Evolutionary conservation across 1,140 invertebrate genomes (phyloP).

Genomic region (Tyrophagus putrescentiae): DNA sequence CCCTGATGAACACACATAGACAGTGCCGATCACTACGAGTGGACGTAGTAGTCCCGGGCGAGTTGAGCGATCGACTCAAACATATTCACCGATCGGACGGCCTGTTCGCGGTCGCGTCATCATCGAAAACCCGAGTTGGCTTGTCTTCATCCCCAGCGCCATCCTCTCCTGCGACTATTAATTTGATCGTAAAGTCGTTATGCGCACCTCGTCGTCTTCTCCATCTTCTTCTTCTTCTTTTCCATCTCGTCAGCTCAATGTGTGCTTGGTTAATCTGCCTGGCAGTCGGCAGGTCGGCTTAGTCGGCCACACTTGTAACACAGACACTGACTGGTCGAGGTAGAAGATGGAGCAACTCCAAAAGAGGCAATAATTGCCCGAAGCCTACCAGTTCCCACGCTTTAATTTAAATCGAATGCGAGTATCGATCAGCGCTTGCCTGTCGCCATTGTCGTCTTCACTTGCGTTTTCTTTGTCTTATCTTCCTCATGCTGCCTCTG

Average conservation of each 20-base stretch:
- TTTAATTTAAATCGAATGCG: slow-evolving; percentile 14
- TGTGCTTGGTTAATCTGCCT: slow-evolving; percentile 2
- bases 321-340: not conserved
- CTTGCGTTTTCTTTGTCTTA: slow-evolving; percentile 14
- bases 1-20: no score
- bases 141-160: not conserved
- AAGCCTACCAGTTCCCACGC: slow-evolving; percentile 15
- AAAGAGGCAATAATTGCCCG: slow-evolving; percentile 13
- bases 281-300: not conserved
- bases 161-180: not conserved
- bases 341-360: not conserved
- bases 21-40: no score
- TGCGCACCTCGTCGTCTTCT: not conserved
- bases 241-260: no score
- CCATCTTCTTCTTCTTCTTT: no score
- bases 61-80: no score
- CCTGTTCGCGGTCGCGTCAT: not conserved
- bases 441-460: slow-evolving; percentile 15
- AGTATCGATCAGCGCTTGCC: slow-evolving; percentile 11
- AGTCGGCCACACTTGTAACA: no score
- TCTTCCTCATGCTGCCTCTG: not conserved
- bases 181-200: slow-evolving; percentile 15
- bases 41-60: no score
- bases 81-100: no score
- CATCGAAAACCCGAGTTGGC: not conserved